Evolutionary conservation across 2,797 vertebrate species (phyloP).

Genomic region (Sus cebifrons): DNA sequence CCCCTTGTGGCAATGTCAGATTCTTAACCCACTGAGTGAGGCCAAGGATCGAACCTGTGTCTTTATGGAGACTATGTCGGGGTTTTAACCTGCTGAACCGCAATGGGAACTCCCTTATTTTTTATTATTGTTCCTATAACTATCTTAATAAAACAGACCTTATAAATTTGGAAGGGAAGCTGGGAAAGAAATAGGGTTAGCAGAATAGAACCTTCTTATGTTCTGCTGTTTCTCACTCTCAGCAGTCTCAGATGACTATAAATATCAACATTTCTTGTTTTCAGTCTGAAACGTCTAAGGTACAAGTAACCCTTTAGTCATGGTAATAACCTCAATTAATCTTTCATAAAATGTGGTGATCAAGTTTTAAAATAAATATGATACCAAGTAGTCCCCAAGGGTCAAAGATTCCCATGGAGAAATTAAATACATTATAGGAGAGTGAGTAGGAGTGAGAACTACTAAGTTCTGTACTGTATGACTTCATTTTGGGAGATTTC

Average conservation of each 20-base stretch:
- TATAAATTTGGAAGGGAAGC: neutral
- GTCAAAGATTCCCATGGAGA: neutral
- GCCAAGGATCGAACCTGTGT: no score
- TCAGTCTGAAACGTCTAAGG: neutral
- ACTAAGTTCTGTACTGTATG: neutral
- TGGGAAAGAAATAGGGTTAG: neutral
- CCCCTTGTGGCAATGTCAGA: no score
- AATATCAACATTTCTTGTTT: neutral
- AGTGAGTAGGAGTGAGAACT: neutral
- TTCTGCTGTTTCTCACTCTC: neutral
- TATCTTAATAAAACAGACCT: neutral
- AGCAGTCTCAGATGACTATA: neutral
- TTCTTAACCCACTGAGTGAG: no score
- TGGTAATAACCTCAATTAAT: neutral
- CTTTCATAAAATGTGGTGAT: neutral
- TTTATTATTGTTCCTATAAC: neutral
- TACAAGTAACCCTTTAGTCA: neutral
- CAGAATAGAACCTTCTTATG: neutral
- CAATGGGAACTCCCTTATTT: no score
- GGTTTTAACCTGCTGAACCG: no score
- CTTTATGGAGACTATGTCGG: no score
- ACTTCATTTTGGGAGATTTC: neutral
- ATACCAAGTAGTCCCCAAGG: neutral
- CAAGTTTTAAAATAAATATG: neutral
- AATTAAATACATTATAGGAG: neutral